phyloP scores from a whole-genome alignment of 2,888 invertebrate species.

The Drosophila prostipennis region DNA sequence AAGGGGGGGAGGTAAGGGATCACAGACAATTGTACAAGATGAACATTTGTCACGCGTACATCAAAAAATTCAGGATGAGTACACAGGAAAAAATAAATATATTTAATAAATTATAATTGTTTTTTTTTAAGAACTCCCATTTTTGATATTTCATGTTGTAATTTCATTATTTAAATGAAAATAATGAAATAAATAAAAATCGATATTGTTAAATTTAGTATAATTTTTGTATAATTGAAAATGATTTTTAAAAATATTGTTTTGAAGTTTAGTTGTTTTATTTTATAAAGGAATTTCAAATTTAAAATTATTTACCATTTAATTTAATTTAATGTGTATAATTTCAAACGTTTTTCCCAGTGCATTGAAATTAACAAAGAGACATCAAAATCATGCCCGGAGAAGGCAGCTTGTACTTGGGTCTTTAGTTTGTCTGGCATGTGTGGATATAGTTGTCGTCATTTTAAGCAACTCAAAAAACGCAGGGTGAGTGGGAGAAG shows the following conservation, averaged over 20 bases:
- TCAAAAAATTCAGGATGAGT: constrained; percentile 12
- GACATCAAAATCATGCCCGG: constrained; percentile 74
- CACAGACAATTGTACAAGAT: constrained; percentile 70
- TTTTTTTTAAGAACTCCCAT: no score
- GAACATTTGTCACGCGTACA: constrained; percentile 75
- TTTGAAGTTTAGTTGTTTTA: no score
- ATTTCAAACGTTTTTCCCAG: constrained; percentile 9
- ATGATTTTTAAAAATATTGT: no score
- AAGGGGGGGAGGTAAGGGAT: constrained; percentile 4
- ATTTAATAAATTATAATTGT: no score
- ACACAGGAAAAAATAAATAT: no score
- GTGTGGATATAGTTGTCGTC: constrained; percentile 74
- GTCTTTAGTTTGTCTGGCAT: constrained; percentile 35
- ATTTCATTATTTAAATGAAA: no score
- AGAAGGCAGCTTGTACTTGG: constrained; percentile 49
- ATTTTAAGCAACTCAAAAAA: constrained; percentile 62
- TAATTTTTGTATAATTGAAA: no score
- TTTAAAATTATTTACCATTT: not conserved
- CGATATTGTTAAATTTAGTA: no score
- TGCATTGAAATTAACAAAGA: constrained; percentile 74
- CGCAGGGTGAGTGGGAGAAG: constrained; percentile 22
- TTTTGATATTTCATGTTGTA: no score
- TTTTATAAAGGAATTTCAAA: not conserved
- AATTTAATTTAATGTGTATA: not conserved
- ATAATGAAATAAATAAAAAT: no score